Conservation (phyloP, 2,888 invertebrate species). For the Agonopterix alstromeriana region DNA sequence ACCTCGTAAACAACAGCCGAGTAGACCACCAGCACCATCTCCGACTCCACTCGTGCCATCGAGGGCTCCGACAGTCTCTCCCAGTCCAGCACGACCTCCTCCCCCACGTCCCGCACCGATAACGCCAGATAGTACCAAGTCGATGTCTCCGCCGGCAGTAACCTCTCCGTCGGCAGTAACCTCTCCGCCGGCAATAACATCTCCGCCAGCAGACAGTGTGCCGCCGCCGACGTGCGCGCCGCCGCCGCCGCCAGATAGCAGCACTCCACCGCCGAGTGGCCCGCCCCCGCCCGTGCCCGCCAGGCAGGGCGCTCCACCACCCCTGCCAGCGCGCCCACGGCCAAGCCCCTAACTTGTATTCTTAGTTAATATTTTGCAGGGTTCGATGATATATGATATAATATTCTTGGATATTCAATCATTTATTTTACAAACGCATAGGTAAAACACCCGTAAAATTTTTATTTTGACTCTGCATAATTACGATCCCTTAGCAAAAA, state of each 20-base stretch:
- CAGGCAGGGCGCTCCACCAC: slow-evolving; percentile 79
- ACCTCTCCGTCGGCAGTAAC: slow-evolving; percentile 54
- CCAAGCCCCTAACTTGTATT: slow-evolving; percentile 18
- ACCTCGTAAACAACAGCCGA: slow-evolving; percentile 70
- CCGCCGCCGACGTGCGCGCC: slow-evolving; percentile 82
- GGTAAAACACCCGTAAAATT: too few relatives aligned
- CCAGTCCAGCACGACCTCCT: slow-evolving; percentile 63
- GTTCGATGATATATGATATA: too few relatives aligned
- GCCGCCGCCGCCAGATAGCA: slow-evolving; percentile 64
- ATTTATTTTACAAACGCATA: too few relatives aligned
- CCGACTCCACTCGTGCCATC: slow-evolving; percentile 63
- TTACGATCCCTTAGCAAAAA: too few relatives aligned
- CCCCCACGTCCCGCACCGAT: slow-evolving; percentile 27
- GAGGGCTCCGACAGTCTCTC: slow-evolving; percentile 60
- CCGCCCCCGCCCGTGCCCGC: slow-evolving; percentile 73
- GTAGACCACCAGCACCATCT: slow-evolving; percentile 80
- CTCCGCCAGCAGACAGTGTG: slow-evolving; percentile 74
- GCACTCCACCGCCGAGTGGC: slow-evolving; percentile 49
- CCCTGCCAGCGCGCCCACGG: slow-evolving; percentile 79
- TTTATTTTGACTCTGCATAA: too few relatives aligned
- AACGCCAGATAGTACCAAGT: slow-evolving; percentile 18
- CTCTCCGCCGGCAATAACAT: slow-evolving; percentile 20
- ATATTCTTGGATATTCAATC: too few relatives aligned
- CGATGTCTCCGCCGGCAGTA: slow-evolving; percentile 5
- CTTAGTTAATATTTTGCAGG: background rate